Percentiles rank a stretch among this genome's conserved stretches.
Evolutionary conservation across 92 coral and sea anemone species (phyloP).

Genomic region (Nematostella vectensis): DNA sequence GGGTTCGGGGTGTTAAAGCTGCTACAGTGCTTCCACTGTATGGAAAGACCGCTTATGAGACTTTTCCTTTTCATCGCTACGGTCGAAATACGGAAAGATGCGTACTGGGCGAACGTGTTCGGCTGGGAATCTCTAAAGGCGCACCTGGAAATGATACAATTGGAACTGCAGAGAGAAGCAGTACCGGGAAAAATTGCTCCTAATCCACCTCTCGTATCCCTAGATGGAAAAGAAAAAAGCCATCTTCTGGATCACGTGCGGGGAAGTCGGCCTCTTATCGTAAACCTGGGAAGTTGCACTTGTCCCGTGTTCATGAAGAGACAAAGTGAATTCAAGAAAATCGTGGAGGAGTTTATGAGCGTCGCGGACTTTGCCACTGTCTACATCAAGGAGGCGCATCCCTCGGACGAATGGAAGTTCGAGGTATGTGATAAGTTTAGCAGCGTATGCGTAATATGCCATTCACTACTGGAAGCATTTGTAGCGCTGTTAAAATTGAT

Average conservation of each 20-base stretch:
- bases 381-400: conserved; percentile 80
- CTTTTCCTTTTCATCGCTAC: conserved; percentile 20
- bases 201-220: conserved; percentile 58
- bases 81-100: conserved; percentile 40
- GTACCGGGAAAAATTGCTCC: conserved; percentile 46
- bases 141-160: conserved; percentile 27
- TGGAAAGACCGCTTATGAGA: conserved; percentile 15
- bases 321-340: conserved; percentile 60
- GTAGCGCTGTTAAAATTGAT: too few species aligned
- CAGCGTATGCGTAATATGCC: not conserved
- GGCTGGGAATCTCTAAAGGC: conserved; percentile 64
- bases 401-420: conserved; percentile 70
- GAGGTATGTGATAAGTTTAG: conserved; percentile 55
- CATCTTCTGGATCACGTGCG: conserved; percentile 58
- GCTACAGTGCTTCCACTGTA: conserved; percentile 13
- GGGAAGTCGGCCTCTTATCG: conserved; percentile 78
- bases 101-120: conserved; percentile 67
- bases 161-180: conserved; percentile 54
- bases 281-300: conserved; percentile 90
- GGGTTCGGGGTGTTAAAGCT: conserved; percentile 14
- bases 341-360: conserved; percentile 53
- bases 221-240: conserved; percentile 49
- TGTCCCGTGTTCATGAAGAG: conserved; percentile 95
- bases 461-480: too few species aligned
- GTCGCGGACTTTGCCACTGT: conserved; percentile 68